phyloP scores from a whole-genome alignment of 2,888 invertebrate genomes.

The Plusia festucae region DNA sequence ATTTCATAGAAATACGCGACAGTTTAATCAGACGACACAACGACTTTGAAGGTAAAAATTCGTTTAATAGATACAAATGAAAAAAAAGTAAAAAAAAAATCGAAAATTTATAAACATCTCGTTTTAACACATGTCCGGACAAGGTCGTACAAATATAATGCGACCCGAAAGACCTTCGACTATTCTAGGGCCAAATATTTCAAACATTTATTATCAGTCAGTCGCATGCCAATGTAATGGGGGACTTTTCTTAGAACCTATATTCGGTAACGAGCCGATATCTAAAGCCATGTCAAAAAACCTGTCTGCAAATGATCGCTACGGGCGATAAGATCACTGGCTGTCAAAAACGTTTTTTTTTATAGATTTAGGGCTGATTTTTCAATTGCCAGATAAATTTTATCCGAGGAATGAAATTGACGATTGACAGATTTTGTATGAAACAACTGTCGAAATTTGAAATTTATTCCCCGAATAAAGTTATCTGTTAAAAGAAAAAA shows the following conservation, averaged over 20 bases:
- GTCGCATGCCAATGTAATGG: background rate
- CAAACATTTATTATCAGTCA: background rate
- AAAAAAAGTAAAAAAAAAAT: too few species aligned
- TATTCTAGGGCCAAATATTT: background rate
- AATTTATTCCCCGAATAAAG: too few species aligned
- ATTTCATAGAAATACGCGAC: too few species aligned
- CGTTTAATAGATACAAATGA: too few species aligned
- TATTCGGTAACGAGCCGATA: background rate
- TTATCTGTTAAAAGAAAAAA: too few species aligned
- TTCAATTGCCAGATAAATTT: too few species aligned
- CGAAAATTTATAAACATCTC: background rate
- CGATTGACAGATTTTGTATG: too few species aligned
- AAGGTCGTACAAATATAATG: slow-evolving; percentile 1
- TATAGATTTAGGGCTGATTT: too few species aligned
- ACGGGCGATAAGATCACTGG: background rate
- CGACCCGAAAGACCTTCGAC: background rate
- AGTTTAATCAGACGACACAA: too few species aligned
- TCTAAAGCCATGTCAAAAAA: background rate
- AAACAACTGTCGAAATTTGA: too few species aligned
- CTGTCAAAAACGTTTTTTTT: slow-evolving; percentile 1
- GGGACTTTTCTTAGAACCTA: background rate
- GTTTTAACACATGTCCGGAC: background rate
- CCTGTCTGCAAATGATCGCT: background rate
- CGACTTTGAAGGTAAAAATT: too few species aligned
- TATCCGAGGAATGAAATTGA: too few species aligned